Conservation (phyloP, 2,888 invertebrate genomes). For the Metellina segmentata region DNA sequence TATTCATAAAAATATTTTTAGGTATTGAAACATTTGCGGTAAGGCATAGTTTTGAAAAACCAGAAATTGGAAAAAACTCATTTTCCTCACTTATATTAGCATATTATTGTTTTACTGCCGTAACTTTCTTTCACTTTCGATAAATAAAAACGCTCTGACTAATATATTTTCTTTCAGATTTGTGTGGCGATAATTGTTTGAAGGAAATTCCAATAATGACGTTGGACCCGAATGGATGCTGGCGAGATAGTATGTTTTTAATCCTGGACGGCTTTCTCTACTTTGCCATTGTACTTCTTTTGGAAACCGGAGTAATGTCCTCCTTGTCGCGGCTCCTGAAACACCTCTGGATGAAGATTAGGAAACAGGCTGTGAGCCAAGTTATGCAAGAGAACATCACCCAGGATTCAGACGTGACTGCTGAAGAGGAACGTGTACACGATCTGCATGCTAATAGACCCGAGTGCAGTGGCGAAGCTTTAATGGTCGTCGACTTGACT, state of each 20-base stretch:
- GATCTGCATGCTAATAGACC: background rate
- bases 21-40: too few species aligned
- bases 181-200: conserved; percentile 38
- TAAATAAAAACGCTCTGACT: too few species aligned
- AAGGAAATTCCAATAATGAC: background rate
- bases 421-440: conserved; percentile 41
- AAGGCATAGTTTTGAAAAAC: too few species aligned
- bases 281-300: conserved; percentile 39
- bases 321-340: background rate
- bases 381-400: background rate
- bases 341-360: background rate
- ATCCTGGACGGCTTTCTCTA: conserved; percentile 47
- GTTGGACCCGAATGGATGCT: conserved; percentile 34
- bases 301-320: conserved; percentile 78
- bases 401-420: conserved; percentile 62
- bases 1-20: too few species aligned
- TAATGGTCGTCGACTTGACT: conserved; percentile 67
- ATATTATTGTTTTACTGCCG: too few species aligned
- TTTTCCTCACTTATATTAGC: too few species aligned
- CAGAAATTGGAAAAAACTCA: too few species aligned
- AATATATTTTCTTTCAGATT: conserved; percentile 22
- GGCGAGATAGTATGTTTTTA: conserved; percentile 49
- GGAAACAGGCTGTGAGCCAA: background rate
- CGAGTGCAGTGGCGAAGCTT: conserved; percentile 31
- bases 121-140: background rate